A percentile compares a stretch with the other conserved stretches of the same genome.
Evolutionary conservation across 92 coral and sea anemone species (phyloP).

Genomic region (Heteractis magnifica): DNA sequence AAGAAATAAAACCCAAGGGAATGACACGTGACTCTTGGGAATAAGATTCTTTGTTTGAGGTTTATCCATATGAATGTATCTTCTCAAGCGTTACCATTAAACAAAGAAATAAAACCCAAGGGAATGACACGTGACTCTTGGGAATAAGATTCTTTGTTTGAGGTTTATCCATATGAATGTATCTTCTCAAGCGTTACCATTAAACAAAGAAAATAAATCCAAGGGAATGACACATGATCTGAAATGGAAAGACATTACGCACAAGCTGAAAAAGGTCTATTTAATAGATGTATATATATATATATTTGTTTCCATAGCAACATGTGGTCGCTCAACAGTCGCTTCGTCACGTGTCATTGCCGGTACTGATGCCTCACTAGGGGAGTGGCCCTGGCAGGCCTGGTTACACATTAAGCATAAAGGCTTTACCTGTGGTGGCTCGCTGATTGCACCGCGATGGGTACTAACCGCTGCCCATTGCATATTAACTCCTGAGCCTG

Average conservation of each 20-base stretch:
- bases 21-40: too few species aligned
- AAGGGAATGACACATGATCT: too few species aligned
- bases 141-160: too few species aligned
- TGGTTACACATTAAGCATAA: conserved; percentile 41
- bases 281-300: background rate
- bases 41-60: too few species aligned
- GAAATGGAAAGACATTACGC: background rate
- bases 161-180: too few species aligned
- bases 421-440: conserved; percentile 76
- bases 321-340: conserved; percentile 45
- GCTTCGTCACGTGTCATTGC: conserved; percentile 53
- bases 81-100: too few species aligned
- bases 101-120: too few species aligned
- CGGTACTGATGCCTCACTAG: conserved; percentile 60
- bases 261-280: background rate
- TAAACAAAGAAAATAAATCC: too few species aligned
- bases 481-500: conserved; percentile 36
- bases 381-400: conserved; percentile 85
- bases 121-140: too few species aligned
- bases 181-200: too few species aligned
- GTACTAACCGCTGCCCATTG: conserved; percentile 87
- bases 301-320: conserved; percentile 33
- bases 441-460: conserved; percentile 68
- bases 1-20: too few species aligned
- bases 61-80: too few species aligned